These are phyloP conservation scores for Pristis pectinata DNA, from an alignment of 2,797 vertebrate genomes.

Conservation along the genomic window DNA sequence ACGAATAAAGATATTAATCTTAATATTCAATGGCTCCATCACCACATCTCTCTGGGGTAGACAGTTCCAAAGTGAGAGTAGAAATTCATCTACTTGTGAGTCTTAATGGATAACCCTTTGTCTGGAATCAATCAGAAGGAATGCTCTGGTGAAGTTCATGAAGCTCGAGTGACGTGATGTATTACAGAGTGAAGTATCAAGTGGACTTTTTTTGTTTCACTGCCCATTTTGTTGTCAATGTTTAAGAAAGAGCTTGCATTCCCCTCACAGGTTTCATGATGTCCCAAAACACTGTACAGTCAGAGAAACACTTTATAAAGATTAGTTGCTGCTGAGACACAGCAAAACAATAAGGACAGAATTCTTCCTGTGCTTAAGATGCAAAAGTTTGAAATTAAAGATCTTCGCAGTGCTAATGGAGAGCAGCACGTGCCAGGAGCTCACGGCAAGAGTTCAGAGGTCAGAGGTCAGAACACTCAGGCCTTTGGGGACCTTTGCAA, in stretches of 20 bases:
- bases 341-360: background rate
- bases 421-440: background rate
- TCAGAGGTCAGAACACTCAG: background rate
- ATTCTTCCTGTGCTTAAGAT: background rate
- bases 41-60: background rate
- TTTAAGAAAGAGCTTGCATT: background rate
- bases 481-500: background rate
- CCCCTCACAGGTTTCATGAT: background rate
- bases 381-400: background rate
- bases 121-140: no score
- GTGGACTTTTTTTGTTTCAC: background rate
- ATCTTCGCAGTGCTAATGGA: background rate
- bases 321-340: no score
- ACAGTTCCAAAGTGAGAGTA: background rate
- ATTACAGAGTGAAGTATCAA: background rate
- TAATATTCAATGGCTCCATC: background rate
- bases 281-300: background rate
- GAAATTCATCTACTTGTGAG: background rate
- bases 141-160: no score
- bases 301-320: background rate
- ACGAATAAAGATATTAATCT: no score
- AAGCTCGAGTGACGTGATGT: background rate
- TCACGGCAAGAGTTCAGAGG: background rate
- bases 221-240: background rate
- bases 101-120: background rate